Evolutionary conservation across 92 coral and sea anemone species (phyloP).

Genomic region (Porites divaricata): DNA sequence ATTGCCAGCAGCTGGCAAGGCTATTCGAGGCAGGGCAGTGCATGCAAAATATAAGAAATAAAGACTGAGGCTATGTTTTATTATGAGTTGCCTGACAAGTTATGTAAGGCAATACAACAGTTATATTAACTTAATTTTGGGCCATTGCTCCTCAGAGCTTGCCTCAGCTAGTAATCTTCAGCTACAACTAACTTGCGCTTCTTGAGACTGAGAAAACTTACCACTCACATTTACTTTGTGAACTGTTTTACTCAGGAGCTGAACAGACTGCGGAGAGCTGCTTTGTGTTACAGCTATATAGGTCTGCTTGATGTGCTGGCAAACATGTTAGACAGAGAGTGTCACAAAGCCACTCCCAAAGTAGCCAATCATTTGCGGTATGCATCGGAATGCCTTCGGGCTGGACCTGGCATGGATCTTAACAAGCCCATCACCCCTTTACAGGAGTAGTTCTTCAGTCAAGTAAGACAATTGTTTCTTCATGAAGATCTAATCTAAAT

Average conservation of each 20-base stretch:
- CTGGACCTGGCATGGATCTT: conserved; percentile 87
- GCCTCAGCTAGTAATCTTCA: too few relatives aligned
- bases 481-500: too few relatives aligned
- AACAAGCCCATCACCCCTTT: conserved; percentile 90
- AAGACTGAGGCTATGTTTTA: too few relatives aligned
- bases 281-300: conserved; percentile 93
- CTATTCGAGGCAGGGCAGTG: too few relatives aligned
- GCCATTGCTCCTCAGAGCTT: too few relatives aligned
- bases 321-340: conserved; percentile 84
- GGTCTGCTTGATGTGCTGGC: conserved; percentile 94
- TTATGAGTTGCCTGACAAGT: too few relatives aligned
- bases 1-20: too few relatives aligned
- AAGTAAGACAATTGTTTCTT: neutral
- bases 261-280: conserved; percentile 95
- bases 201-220: too few relatives aligned
- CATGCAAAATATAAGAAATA: too few relatives aligned
- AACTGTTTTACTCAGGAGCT: conserved; percentile 73
- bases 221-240: neutral
- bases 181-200: too few relatives aligned
- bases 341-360: conserved; percentile 81
- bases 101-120: too few relatives aligned
- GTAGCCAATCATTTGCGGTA: conserved; percentile 87
- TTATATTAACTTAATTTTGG: too few relatives aligned
- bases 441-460: conserved; percentile 39
- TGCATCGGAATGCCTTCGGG: conserved; percentile 90